Conservation (phyloP, 1,140 invertebrate genomes). For the Drosophila arizonae region DNA sequence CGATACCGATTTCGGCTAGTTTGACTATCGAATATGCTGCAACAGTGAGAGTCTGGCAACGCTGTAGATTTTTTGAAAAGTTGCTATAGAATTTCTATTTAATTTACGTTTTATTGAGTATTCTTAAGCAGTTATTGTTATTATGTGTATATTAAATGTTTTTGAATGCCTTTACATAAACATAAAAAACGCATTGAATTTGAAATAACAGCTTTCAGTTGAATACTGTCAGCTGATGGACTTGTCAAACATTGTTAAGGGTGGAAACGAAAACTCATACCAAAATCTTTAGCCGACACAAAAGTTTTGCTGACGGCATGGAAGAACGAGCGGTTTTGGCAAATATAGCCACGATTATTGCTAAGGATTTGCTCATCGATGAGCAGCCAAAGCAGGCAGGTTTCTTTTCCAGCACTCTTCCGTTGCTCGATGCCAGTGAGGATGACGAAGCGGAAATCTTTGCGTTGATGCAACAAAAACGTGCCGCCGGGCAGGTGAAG, state of each 20-base stretch:
- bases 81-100: neutral
- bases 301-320: conserved; percentile 39
- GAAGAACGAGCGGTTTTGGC: conserved; percentile 74
- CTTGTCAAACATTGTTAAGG: conserved; percentile 25
- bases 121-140: neutral
- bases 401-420: conserved; percentile 22
- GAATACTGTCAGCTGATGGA: conserved; percentile 10
- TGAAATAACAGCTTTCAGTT: conserved; percentile 6
- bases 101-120: neutral
- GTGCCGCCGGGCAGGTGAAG: conserved; percentile 5
- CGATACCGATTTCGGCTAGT: conserved; percentile 3
- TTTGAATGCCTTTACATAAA: neutral
- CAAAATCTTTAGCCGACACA: neutral
- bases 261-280: conserved; percentile 24
- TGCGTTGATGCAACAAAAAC: conserved; percentile 66
- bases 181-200: neutral
- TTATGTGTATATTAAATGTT: neutral
- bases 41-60: neutral
- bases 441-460: conserved; percentile 71
- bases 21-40: neutral
- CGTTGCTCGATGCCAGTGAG: conserved; percentile 49
- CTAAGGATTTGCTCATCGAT: conserved; percentile 75
- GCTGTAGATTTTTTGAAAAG: neutral
- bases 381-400: conserved; percentile 27
- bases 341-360: conserved; percentile 79